A percentile compares a stretch with the other conserved stretches of the same genome.
phyloP scores from a whole-genome alignment of 1,140 invertebrate species.

The Caenorhabditis remanei region DNA sequence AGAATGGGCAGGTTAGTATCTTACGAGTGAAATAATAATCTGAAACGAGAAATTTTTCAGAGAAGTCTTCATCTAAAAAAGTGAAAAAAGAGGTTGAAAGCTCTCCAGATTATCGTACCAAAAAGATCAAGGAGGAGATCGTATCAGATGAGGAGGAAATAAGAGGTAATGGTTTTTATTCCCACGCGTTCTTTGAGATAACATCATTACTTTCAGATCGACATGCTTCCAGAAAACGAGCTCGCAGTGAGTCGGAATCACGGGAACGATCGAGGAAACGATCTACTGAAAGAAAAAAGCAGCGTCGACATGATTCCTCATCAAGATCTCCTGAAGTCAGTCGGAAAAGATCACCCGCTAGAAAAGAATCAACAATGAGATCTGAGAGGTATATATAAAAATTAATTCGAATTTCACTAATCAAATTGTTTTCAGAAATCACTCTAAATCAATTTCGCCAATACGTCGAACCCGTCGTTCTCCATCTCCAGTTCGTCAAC shows the following conservation, averaged over 20 bases:
- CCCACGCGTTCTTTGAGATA: no score
- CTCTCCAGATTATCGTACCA: neutral
- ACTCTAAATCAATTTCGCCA: neutral
- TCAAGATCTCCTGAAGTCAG: no score
- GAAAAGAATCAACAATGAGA: no score
- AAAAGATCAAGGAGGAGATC: constrained; percentile 51
- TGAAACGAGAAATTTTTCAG: neutral
- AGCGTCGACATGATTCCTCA: no score
- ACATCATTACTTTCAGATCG: no score
- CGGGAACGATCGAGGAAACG: no score
- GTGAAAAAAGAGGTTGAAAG: neutral
- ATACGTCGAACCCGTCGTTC: neutral
- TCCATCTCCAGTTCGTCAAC: neutral
- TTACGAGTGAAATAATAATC: no score
- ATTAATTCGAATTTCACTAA: neutral
- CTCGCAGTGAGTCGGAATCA: neutral
- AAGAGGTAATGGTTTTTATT: neutral
- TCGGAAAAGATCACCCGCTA: no score
- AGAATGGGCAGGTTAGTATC: neutral
- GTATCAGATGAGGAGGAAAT: constrained; percentile 30
- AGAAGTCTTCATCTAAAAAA: neutral
- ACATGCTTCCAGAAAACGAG: constrained; percentile 28
- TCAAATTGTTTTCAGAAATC: neutral
- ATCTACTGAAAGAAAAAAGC: no score
- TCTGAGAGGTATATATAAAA: no score